These are phyloP conservation scores for Lymantria monacha DNA, from an alignment of 2,888 invertebrate genomes.

Conservation along the genomic window DNA sequence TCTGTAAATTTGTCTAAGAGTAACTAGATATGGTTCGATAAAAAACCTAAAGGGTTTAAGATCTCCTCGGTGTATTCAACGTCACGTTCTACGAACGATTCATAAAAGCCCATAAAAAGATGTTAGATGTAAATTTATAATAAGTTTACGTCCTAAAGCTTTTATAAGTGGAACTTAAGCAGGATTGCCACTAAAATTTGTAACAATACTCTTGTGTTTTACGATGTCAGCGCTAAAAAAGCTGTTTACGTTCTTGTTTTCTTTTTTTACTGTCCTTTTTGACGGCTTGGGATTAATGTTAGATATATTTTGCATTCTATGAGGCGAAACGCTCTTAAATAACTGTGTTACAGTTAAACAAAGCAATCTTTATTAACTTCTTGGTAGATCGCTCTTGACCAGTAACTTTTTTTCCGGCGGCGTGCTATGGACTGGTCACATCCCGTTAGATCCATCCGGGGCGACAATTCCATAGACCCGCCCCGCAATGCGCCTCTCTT, in stretches of 20 bases:
- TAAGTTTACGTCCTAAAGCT: slow-evolving; percentile 13
- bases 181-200: slow-evolving; percentile 7
- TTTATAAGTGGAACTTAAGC: slow-evolving; percentile 6
- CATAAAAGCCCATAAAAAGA: slow-evolving; percentile 26
- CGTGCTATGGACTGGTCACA: too few relatives aligned
- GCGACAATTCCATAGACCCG: too few relatives aligned
- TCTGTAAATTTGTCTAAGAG: background rate
- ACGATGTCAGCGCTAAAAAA: background rate
- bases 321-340: background rate
- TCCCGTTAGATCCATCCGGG: too few relatives aligned
- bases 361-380: too few relatives aligned
- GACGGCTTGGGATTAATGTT: background rate
- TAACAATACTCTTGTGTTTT: slow-evolving; percentile 4
- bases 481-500: too few relatives aligned
- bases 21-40: background rate
- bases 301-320: background rate
- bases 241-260: slow-evolving; percentile 1
- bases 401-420: too few relatives aligned
- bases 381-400: too few relatives aligned
- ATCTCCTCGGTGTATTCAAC: slow-evolving; percentile 14
- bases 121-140: slow-evolving; percentile 23
- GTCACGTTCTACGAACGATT: slow-evolving; percentile 26
- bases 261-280: background rate
- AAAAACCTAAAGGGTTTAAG: background rate
- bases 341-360: too few relatives aligned